Conservation (phyloP, 2,113 vertebrate genomes). For the Protomyctophum bolini region DNA sequence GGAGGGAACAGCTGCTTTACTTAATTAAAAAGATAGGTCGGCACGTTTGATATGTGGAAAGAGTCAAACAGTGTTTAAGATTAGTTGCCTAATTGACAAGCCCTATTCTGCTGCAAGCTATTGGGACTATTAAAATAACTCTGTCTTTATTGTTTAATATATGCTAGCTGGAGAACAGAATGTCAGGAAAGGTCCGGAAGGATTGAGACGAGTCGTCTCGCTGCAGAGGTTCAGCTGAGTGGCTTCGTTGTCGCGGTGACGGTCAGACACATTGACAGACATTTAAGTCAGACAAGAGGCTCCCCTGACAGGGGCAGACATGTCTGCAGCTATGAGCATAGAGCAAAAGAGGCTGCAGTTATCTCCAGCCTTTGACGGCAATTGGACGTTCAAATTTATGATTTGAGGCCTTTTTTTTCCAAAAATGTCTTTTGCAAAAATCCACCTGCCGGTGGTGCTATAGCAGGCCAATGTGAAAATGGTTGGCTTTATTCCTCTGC, state of each 20-base stretch:
- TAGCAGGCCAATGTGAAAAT: too few relatives aligned
- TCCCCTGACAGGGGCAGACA: slow-evolving; percentile 30
- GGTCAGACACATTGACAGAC: slow-evolving; percentile 28
- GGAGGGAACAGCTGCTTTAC: slow-evolving; percentile 55
- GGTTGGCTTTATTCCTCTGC: too few relatives aligned
- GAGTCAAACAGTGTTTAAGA: slow-evolving; percentile 49
- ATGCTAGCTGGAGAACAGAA: slow-evolving; percentile 6
- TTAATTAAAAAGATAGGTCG: slow-evolving; percentile 58
- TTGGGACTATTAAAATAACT: slow-evolving; percentile 19
- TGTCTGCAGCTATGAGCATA: slow-evolving; percentile 38
- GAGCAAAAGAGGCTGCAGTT: slow-evolving; percentile 13
- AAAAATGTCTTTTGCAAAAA: too few relatives aligned
- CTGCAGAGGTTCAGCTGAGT: slow-evolving; percentile 13
- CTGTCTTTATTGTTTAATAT: not conserved
- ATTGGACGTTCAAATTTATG: not conserved
- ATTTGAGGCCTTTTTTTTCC: too few relatives aligned
- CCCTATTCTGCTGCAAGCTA: slow-evolving; percentile 30
- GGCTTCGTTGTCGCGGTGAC: slow-evolving; percentile 9
- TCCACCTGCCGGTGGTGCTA: too few relatives aligned
- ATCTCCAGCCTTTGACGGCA: slow-evolving; percentile 43
- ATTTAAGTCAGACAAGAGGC: slow-evolving; percentile 12
- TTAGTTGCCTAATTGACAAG: slow-evolving; percentile 55
- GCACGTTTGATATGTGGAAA: slow-evolving; percentile 46
- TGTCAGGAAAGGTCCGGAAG: not conserved
- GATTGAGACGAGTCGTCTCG: slow-evolving; percentile 4